These are phyloP conservation scores for Crypturellus undulatus DNA, from an alignment of 2,113 vertebrate genomes.

Conservation along the genomic window DNA sequence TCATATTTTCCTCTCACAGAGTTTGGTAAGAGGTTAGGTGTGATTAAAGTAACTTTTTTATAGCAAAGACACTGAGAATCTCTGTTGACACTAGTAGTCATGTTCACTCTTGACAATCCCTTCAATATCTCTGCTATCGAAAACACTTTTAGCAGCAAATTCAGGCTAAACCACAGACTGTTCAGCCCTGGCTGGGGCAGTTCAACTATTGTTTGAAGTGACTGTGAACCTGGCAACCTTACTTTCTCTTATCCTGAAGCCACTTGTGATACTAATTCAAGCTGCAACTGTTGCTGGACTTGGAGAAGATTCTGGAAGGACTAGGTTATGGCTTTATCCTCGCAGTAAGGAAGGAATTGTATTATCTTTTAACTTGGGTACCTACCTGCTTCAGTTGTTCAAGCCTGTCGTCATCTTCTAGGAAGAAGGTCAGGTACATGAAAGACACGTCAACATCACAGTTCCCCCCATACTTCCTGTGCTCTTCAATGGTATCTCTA, in stretches of 20 bases:
- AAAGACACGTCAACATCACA: conserved; percentile 94
- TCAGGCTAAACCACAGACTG: background rate
- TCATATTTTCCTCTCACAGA: background rate
- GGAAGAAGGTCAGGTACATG: conserved; percentile 98
- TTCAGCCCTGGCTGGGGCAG: background rate
- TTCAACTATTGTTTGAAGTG: background rate
- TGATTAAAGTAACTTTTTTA: background rate
- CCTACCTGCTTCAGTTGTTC: conserved; percentile 92
- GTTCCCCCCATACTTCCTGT: conserved; percentile 90
- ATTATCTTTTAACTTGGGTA: background rate
- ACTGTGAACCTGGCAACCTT: background rate
- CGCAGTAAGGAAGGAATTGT: background rate
- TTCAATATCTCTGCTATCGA: background rate
- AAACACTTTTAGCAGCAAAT: background rate
- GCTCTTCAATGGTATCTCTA: conserved; percentile 94
- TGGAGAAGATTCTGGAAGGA: background rate
- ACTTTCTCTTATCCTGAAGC: background rate
- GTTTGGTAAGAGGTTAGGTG: background rate
- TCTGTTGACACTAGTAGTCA: background rate
- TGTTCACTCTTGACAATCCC: background rate
- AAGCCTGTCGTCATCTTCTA: conserved; percentile 93
- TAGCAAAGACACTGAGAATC: background rate
- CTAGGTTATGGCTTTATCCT: background rate
- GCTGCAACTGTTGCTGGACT: background rate
- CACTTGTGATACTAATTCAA: background rate